These are phyloP conservation scores for Odontophorus gujanensis DNA, from an alignment of 2,113 vertebrate species.

Conservation along the genomic window DNA sequence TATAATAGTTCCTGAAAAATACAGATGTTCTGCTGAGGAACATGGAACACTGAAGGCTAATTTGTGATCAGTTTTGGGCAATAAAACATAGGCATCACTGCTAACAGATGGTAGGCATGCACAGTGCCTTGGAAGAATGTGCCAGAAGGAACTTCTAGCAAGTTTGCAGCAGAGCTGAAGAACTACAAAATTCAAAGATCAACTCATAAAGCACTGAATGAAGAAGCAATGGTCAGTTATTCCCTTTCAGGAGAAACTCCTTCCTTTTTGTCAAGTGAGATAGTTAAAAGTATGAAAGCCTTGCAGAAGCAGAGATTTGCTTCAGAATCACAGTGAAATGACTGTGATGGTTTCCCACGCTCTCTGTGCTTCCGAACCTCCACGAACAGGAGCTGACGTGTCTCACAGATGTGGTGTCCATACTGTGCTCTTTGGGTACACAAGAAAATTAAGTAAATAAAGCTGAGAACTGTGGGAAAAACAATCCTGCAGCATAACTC, in stretches of 20 bases:
- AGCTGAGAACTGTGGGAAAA: neutral
- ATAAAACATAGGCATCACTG: neutral
- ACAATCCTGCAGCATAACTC: neutral
- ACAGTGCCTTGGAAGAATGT: neutral
- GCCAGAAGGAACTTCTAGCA: neutral
- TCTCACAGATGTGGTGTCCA: neutral
- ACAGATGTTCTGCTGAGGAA: neutral
- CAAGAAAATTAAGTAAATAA: neutral
- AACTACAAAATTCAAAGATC: neutral
- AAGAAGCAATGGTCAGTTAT: neutral
- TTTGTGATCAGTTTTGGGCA: neutral
- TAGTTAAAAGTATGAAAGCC: neutral
- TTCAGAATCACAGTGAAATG: neutral
- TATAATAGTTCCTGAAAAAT: neutral
- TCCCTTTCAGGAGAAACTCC: neutral
- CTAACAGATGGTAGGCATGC: neutral
- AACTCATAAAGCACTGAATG: neutral
- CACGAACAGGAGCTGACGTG: rapidly evolving
- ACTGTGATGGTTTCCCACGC: neutral
- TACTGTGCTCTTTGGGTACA: neutral
- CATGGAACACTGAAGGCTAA: neutral
- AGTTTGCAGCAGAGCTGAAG: neutral
- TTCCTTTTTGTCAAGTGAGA: neutral
- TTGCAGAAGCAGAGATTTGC: neutral
- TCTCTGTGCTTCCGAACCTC: neutral